Conservation (phyloP, 2,797 vertebrate genomes). For the Dendrocincla tyrannina region DNA sequence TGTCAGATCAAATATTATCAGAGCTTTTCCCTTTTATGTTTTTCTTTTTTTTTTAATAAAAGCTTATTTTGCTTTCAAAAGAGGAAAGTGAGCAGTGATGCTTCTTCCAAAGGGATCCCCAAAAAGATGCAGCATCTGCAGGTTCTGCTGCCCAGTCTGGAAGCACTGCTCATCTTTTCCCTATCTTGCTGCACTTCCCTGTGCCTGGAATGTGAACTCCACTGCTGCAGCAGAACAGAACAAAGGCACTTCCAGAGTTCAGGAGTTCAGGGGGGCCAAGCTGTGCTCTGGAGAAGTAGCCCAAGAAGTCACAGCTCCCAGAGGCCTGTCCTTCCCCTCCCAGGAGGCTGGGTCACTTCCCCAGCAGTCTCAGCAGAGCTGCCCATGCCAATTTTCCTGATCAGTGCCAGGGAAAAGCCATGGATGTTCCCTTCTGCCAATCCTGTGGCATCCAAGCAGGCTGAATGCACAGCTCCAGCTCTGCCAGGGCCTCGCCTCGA, state of each 20-base stretch:
- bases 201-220: not conserved
- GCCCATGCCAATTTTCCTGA: not conserved
- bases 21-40: not conserved
- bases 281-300: not conserved
- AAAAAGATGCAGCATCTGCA: not conserved
- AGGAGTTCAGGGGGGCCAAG: not conserved
- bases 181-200: not conserved
- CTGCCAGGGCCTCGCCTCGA: no score
- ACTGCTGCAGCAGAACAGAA: not conserved
- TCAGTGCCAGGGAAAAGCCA: not conserved
- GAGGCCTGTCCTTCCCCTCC: not conserved
- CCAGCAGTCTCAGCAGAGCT: not conserved
- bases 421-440: not conserved
- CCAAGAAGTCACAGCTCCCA: not conserved
- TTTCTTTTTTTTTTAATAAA: not conserved
- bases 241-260: not conserved
- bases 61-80: not conserved
- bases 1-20: not conserved
- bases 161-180: not conserved
- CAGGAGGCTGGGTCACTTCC: not conserved
- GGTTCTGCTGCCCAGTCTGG: not conserved
- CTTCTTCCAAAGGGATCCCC: not conserved
- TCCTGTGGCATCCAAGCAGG: not conserved
- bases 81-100: not conserved
- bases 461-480: not conserved